These are phyloP conservation scores for Sabatieria punctata DNA, from an alignment of 2,888 invertebrate species.

Conservation along the genomic window DNA sequence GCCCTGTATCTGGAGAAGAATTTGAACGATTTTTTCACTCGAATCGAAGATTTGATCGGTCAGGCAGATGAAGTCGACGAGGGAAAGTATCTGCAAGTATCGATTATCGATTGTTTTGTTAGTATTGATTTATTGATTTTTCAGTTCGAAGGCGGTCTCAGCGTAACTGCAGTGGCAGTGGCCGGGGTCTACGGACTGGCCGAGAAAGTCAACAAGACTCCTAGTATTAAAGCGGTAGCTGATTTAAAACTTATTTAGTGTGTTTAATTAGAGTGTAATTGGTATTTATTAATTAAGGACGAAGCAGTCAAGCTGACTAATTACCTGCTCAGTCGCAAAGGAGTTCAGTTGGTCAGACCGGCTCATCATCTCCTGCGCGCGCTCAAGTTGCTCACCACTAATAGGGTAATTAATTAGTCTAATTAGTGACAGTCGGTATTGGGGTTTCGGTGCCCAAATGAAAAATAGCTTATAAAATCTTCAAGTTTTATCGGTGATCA, in stretches of 20 bases:
- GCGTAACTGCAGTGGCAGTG: conserved; percentile 41
- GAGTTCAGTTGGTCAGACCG: conserved; percentile 68
- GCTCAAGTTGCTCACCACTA: conserved; percentile 49
- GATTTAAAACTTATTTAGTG: background rate
- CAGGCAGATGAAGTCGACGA: conserved; percentile 90
- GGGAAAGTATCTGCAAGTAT: conserved; percentile 47
- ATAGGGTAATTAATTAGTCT: conserved; percentile 41
- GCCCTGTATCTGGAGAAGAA: conserved; percentile 52
- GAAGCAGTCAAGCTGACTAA: conserved; percentile 73
- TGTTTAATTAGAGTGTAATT: background rate
- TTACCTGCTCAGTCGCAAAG: conserved; percentile 52
- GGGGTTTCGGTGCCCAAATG: too few relatives aligned
- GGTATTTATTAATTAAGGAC: conserved; percentile 35
- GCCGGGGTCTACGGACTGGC: conserved; percentile 48
- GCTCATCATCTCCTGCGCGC: conserved; percentile 63
- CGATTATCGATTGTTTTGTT: background rate
- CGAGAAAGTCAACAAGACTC: conserved; percentile 45
- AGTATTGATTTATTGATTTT: conserved; percentile 9
- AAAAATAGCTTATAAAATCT: too few relatives aligned
- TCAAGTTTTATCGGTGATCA: too few relatives aligned
- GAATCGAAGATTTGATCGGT: conserved; percentile 62
- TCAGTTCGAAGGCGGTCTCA: conserved; percentile 14
- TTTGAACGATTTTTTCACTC: conserved; percentile 13
- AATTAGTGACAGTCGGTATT: too few relatives aligned
- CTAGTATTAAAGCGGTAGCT: conserved; percentile 46